Base-by-base conservation (phyloP, 2,797 vertebrate genomes). In the Cyprinella venusta region DNA sequence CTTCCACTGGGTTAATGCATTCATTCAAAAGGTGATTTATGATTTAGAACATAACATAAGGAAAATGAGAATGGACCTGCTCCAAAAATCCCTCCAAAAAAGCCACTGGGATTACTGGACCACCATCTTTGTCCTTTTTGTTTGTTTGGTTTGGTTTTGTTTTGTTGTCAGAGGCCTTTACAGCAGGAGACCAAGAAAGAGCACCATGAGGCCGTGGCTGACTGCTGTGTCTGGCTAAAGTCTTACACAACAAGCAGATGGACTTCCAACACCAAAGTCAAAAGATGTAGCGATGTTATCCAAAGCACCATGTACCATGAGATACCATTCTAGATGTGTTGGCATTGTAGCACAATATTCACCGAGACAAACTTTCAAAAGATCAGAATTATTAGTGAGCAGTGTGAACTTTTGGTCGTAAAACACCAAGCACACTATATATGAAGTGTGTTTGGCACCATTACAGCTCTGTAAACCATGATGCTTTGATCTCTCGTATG, bases 381-480 rank as follows among this genome's bases (percentile, higher is more conserved):
- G 87, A 74, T 86, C 88, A 8, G 19, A 87, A 88, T 92, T 89
- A 91, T 90, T 91, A 91, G 88, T 82, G 87, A 89, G 85, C 90
- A 88, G 91, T 90, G 88, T 86, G 87, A 91, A 88, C 88, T 85
- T 94, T 94, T 91, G 91, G 92, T 91, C 86, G 89, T 93, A 91
- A 94, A 90, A 92, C 93, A 93, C 93, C 93, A 91, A 90, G 85
- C 61, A 61, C 88, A 91, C 63, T 89, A 5, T 9, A 92, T n/a
- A 93, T 92, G 90, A 93, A 91, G 92, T 95, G 91, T 90, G 92
- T 91, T 93, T 91, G 91, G 95, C 93, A 93, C 93, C 90, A 93
- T 94, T 93, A 93, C 91, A 95, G 33, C 94, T 94, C 89, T 93
- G 93, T 95, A 93, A 88, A 92, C 93, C 91, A 81, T 91, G 91